These are phyloP conservation scores for Orientallactaga bullata DNA, from an alignment of 2,113 vertebrate genomes.

Conservation along the genomic window DNA sequence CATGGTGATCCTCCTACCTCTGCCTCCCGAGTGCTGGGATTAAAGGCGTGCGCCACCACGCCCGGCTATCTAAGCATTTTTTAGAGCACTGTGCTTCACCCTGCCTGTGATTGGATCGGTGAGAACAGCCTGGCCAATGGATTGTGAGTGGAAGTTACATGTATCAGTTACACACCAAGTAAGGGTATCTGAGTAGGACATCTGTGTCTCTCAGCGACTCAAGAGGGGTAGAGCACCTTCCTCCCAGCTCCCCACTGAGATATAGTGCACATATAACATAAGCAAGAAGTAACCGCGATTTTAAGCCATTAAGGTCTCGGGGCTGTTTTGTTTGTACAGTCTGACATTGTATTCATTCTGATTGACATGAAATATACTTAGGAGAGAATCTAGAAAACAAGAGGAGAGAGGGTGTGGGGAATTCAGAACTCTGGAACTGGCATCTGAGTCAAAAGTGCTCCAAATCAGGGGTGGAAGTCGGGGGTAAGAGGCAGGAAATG, in stretches of 20 bases:
- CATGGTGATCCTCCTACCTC: too few relatives aligned
- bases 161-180: background rate
- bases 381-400: background rate
- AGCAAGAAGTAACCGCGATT: background rate
- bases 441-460: background rate
- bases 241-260: background rate
- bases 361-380: background rate
- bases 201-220: background rate
- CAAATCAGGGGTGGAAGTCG: background rate
- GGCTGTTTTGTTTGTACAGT: constrained; percentile 29
- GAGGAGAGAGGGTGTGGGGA: background rate
- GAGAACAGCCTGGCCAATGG: background rate
- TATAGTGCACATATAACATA: background rate
- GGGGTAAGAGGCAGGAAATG: background rate
- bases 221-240: too few relatives aligned
- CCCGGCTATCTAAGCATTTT: constrained; percentile 25
- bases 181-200: background rate
- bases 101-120: background rate
- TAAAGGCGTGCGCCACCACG: too few relatives aligned
- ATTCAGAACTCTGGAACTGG: constrained; percentile 5
- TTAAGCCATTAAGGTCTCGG: background rate
- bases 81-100: background rate
- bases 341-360: background rate
- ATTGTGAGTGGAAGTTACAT: constrained; percentile 5
- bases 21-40: too few relatives aligned